Percentiles rank a stretch among this genome's conserved stretches.
phyloP scores from a whole-genome alignment of 2,113 vertebrate species.

The Tricholaema leucomelas region DNA sequence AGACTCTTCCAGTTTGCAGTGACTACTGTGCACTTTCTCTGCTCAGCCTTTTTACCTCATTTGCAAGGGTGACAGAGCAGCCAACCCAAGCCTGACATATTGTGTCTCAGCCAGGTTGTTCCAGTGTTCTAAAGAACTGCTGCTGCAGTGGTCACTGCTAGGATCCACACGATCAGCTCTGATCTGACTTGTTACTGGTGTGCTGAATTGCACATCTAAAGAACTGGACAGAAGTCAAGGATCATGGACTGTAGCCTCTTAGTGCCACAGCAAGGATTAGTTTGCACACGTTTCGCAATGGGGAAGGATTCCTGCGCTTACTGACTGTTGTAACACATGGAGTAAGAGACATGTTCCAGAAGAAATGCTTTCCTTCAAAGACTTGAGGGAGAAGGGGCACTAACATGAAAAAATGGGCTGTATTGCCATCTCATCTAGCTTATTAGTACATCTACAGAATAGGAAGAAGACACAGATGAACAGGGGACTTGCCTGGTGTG shows the following conservation, averaged over 20 bases:
- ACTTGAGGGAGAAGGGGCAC: constrained; percentile 20
- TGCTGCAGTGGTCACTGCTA: background rate
- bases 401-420: background rate
- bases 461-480: constrained; percentile 18
- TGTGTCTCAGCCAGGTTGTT: background rate
- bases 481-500: background rate
- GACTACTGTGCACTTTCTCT: constrained; percentile 36
- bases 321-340: constrained; percentile 31
- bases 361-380: constrained; percentile 21
- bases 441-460: background rate
- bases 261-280: background rate
- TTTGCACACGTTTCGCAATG: constrained; percentile 49
- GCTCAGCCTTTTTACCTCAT: constrained; percentile 64
- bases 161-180: background rate
- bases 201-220: background rate
- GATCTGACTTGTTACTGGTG: background rate
- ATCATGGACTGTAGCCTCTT: background rate
- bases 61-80: background rate
- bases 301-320: constrained; percentile 52
- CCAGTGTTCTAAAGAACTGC: background rate
- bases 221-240: constrained; percentile 8
- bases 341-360: constrained; percentile 38
- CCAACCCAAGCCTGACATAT: constrained; percentile 1
- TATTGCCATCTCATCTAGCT: constrained; percentile 1
- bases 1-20: constrained; percentile 33